Base-by-base conservation (phyloP, 1,140 invertebrate species). In the Dendroctonus ponderosae region DNA sequence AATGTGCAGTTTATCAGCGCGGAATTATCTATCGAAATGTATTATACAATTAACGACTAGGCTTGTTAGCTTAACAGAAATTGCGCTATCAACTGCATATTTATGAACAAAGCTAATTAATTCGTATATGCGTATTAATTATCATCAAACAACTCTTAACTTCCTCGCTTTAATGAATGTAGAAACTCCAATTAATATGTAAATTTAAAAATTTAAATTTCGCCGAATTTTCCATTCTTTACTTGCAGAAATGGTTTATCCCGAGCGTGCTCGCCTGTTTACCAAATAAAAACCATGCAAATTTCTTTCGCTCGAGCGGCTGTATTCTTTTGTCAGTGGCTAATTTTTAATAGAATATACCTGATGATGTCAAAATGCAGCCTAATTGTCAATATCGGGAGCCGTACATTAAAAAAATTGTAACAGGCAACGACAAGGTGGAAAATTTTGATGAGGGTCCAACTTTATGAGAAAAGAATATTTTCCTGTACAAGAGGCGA, bases 201-300 rank as follows among this genome's bases (percentile, higher is more conserved):
- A 62, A 62, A 62, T 62, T 62, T 15, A 15, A 9, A 42, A 51
- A 62, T 62, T 62, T 62, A 53, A 62, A 62, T 62, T 59, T 62
- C 14, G 56, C 11, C 26, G 40, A 42, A 41, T 42, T 58, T 58
- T 43, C 12, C 11, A 39, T 40, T 15, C 50, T 50, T 41, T 42
- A 39, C 6, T 40, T 9, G 7, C 37, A 53, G 53, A 58, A 49
- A 60, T 60, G 40, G 43, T 60, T 60, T 60, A 60, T 60, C 42
- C 58, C 43, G 12, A 49, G 46, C 44, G 38, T 8, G 44, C 58
- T 49, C 2, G n/a, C 4, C 58, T 46, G 39, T 60, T 60, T 49
- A 38, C 58, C 58, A 8, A 60, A 60, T 60, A 60, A 60, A 60
- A 60, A 60, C 40, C 58, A 60, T 60, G 58, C 44, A 60, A 60